These are phyloP conservation scores for Diprion similis DNA, from an alignment of 1,140 invertebrate species.

Conservation along the genomic window DNA sequence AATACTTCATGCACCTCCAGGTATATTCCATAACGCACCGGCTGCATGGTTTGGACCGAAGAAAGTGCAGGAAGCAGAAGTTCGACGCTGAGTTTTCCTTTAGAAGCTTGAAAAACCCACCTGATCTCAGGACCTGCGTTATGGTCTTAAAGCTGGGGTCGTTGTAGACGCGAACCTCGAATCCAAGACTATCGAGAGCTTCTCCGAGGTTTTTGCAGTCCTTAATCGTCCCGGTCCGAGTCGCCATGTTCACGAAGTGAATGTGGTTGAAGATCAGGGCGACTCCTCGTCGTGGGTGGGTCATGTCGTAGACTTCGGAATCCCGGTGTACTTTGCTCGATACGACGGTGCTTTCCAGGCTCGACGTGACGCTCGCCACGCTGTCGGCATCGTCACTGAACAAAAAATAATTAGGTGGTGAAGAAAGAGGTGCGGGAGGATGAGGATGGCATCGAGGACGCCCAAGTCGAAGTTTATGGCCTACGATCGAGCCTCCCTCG, in stretches of 20 bases:
- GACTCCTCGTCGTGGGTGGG: constrained; percentile 66
- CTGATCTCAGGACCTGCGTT: constrained; percentile 58
- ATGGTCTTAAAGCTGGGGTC: constrained; percentile 61
- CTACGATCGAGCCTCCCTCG: too few relatives aligned
- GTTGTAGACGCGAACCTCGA: constrained; percentile 65
- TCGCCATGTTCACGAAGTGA: constrained; percentile 54
- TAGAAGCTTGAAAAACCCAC: constrained; percentile 43
- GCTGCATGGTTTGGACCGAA: too few relatives aligned
- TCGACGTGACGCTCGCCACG: not conserved
- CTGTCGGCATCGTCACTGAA: not conserved
- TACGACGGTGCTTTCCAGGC: not conserved
- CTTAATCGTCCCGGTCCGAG: constrained; percentile 55
- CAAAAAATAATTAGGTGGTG: not conserved
- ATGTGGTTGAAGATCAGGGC: constrained; percentile 79
- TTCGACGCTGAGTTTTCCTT: too few relatives aligned
- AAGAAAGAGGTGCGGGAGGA: not conserved
- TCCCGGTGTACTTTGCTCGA: constrained; percentile 21
- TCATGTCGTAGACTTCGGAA: constrained; percentile 68
- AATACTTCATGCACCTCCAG: too few relatives aligned
- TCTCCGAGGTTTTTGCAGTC: constrained; percentile 53
- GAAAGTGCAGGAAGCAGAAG: too few relatives aligned
- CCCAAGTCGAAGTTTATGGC: too few relatives aligned
- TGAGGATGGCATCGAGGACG: too few relatives aligned
- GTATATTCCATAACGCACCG: too few relatives aligned
- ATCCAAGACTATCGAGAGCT: constrained; percentile 60